phyloP scores from a whole-genome alignment of 2,113 vertebrate genomes.

The western clawed frog (Xenopus tropicalis) region UCB_Xtro_10.0 CM004450.2:30216001-30216500 shows the following conservation, averaged over 20 bases:
- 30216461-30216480: too few species aligned
- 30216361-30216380: neutral
- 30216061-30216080: too few species aligned
- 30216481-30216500: too few species aligned
- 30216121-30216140: conserved; percentile 3
- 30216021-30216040: too few species aligned
- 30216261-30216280: conserved; percentile 16
- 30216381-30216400: too few species aligned
- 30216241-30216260: neutral
- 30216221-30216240: conserved; percentile 3
- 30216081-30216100: conserved; percentile 2
- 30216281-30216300: conserved; percentile 28
- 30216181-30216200: conserved; percentile 8
- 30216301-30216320: neutral
- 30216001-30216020: too few species aligned
- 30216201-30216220: neutral
- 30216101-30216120: conserved; percentile 6
- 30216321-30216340: neutral
- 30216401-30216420: too few species aligned
- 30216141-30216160: conserved; percentile 11
- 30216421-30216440: too few species aligned
- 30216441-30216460: too few species aligned
- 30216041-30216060: too few species aligned
- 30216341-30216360: conserved; percentile 37
- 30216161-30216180: conserved; percentile 26